Evolutionary conservation across 2,113 vertebrate genomes (phyloP).

Genomic region (Astur gentilis): DNA sequence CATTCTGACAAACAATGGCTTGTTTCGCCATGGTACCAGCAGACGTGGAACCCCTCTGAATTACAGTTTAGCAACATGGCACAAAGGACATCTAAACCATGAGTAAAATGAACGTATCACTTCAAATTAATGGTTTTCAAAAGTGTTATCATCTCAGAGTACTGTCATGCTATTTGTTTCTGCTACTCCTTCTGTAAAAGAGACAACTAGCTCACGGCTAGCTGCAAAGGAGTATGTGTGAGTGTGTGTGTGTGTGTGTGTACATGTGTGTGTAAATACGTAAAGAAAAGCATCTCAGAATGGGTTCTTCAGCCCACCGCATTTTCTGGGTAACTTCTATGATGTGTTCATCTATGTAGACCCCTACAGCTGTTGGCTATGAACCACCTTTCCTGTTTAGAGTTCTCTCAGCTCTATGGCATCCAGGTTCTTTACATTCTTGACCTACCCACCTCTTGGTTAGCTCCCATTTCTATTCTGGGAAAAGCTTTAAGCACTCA

Average conservation of each 20-base stretch:
- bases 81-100: background rate
- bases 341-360: background rate
- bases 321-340: background rate
- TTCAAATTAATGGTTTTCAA: background rate
- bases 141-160: background rate
- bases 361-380: background rate
- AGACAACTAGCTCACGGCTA: background rate
- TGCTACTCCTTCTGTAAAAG: background rate
- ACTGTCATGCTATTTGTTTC: background rate
- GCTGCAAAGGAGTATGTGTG: background rate
- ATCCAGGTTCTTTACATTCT: background rate
- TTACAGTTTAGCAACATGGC: background rate
- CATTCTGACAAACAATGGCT: background rate
- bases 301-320: background rate
- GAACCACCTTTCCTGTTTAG: background rate
- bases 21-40: background rate
- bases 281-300: background rate
- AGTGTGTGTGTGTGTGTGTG: background rate
- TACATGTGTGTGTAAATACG: background rate
- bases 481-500: background rate
- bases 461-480: background rate
- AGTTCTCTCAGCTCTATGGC: background rate
- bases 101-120: background rate
- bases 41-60: background rate
- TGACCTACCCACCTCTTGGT: background rate